A percentile compares a stretch with the other conserved stretches of the same genome.
These are phyloP conservation scores for Tragulus kanchil DNA, from an alignment of 2,113 vertebrate species.

Conservation along the genomic window DNA sequence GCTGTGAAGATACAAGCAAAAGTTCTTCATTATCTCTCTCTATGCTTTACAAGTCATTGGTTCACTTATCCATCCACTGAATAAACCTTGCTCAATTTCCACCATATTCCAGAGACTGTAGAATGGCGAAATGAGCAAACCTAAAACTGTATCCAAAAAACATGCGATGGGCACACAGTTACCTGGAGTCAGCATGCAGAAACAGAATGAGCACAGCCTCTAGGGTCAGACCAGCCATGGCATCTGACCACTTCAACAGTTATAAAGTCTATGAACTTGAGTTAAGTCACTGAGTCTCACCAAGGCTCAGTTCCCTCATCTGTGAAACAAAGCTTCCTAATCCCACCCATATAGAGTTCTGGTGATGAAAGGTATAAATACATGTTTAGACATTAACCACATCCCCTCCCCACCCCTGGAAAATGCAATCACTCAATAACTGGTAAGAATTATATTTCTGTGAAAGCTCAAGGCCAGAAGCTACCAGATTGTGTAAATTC, in stretches of 20 bases:
- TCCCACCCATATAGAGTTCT: not conserved
- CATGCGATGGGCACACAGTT: accelerated
- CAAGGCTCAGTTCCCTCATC: not conserved
- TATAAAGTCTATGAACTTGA: not conserved
- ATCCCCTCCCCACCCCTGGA: not conserved
- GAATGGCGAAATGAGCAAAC: not conserved
- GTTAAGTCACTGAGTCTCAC: not conserved
- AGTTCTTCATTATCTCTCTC: not conserved
- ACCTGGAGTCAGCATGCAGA: not conserved
- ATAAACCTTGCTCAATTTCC: not conserved
- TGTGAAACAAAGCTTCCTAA: not conserved
- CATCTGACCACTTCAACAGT: not conserved
- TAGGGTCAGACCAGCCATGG: not conserved
- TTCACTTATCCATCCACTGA: not conserved
- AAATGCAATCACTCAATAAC: not conserved
- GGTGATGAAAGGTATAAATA: not conserved
- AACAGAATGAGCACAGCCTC: not conserved
- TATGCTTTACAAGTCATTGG: not conserved
- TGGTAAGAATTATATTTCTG: not conserved
- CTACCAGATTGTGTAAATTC: not conserved
- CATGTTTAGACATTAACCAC: not conserved
- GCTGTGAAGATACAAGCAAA: not conserved
- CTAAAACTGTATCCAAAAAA: too few species aligned
- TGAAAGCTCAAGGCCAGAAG: slow-evolving; percentile 21
- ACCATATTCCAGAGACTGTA: not conserved